Evolutionary conservation across 2,113 vertebrate species (phyloP).

Genomic region (Saccopteryx bilineata): DNA sequence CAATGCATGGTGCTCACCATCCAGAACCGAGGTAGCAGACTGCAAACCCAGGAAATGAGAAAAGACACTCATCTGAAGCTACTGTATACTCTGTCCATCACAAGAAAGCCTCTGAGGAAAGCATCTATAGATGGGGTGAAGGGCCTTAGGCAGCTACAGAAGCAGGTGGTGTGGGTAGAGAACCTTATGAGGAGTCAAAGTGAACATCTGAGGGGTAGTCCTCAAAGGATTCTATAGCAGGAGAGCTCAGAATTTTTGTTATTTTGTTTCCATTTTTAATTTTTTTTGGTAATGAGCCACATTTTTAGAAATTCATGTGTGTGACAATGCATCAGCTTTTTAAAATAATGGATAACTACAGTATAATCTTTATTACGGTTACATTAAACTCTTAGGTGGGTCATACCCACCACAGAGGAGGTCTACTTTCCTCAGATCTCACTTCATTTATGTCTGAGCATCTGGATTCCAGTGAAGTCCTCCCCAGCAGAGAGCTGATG

Average conservation of each 20-base stretch:
- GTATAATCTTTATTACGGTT: background rate
- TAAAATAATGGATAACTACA: background rate
- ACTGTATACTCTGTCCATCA: background rate
- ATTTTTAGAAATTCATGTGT: constrained; percentile 28
- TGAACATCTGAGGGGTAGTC: background rate
- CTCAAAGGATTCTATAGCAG: background rate
- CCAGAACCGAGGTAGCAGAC: background rate
- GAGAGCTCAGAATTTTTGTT: background rate
- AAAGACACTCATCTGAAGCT: background rate
- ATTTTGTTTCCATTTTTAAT: background rate
- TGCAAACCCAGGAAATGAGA: background rate
- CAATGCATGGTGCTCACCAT: background rate
- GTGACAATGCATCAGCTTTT: background rate
- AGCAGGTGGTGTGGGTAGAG: background rate
- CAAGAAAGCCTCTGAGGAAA: background rate
- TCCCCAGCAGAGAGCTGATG: background rate
- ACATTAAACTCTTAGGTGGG: constrained; percentile 11
- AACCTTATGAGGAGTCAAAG: background rate
- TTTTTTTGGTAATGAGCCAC: background rate
- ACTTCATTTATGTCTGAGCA: background rate
- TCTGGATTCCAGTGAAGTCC: constrained; percentile 27
- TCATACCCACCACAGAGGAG: background rate
- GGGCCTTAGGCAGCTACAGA: background rate
- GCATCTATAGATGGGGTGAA: background rate
- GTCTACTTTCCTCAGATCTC: background rate